Evolutionary conservation across 2,113 vertebrate genomes (phyloP), one percentile per base, ranked within the genome.

Genomic region (Boleophthalmus pectinirostris): DNA sequence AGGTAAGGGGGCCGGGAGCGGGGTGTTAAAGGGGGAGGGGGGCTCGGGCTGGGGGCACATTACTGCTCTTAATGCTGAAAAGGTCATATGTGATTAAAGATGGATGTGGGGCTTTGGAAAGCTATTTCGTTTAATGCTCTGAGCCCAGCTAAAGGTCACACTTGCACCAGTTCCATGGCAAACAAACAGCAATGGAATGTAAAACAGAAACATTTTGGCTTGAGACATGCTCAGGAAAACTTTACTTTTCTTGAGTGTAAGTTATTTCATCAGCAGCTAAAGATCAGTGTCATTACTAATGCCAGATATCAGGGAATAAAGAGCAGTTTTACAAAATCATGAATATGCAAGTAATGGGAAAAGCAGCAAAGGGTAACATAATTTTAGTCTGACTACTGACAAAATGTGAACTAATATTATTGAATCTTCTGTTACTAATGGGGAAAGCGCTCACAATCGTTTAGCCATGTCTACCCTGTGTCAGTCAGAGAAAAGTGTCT

Each of bases 1-100:
- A 99, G 97, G 98, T 98, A 93, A 94, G 89, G 58, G 45, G 20
- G 23, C n/a, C n/a, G n/a, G n/a, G 1, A n/a, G 16, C 10, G n/a
- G n/a, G 1, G n/a, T 54, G 69, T 65, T 15, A n/a, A 43, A 43
- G 10, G 38, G 38, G 46, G 15, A 12, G 13, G 46, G 51, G 24
- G 14, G 68, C 49, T 33, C 56, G 64, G 20, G 53, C 20, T 67
- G 66, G 66, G 70, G 71, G 70, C 51, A 61, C 49, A 66, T 73
- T 77, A 21, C 35, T 54, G 65, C 57, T 67, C 47, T 70, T 43
- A 64, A 25, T n/a, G 63, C 46, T 68, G n/a, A 29, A 89, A 83
- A 86, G 74, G 80, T 83, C 80, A 78, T n/a, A 9, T 66, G 13
- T 74, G 69, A 82, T 84, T 77, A 79, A 82, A 82, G 77, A 82